phyloP scores from a whole-genome alignment of 2,888 invertebrate species.

The Anodontia alba region DNA sequence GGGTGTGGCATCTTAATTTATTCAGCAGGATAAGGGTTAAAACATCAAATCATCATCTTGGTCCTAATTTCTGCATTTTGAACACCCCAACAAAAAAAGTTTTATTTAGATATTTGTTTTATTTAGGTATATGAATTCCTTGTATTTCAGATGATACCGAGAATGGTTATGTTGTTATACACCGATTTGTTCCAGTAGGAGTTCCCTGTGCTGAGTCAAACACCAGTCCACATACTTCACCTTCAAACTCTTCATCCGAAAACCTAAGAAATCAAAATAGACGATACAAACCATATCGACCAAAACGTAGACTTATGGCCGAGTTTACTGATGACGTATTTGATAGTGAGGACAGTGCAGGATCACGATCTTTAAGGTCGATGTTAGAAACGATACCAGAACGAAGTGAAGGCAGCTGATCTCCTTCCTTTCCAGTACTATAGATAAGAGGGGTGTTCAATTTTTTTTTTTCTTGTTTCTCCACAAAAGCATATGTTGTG shows the following conservation, averaged over 20 bases:
- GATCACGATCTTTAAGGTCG: constrained; percentile 63
- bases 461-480: too few species aligned
- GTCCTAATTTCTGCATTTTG: too few species aligned
- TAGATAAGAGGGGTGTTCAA: too few species aligned
- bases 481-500: too few species aligned
- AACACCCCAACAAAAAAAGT: too few species aligned
- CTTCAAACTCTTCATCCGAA: constrained; percentile 7
- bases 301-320: constrained; percentile 75
- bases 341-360: constrained; percentile 79
- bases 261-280: constrained; percentile 6
- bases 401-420: constrained; percentile 47
- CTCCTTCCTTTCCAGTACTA: too few species aligned
- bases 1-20: too few species aligned
- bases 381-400: constrained; percentile 69
- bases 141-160: constrained; percentile 68
- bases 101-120: too few species aligned
- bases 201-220: not conserved
- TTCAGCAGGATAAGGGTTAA: too few species aligned
- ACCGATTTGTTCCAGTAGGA: constrained; percentile 53
- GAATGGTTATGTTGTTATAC: constrained; percentile 75
- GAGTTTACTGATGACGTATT: constrained; percentile 81
- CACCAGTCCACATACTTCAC: constrained; percentile 1
- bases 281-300: constrained; percentile 61
- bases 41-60: too few species aligned
- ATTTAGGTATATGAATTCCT: too few species aligned